Percentiles rank a stretch among this genome's conserved stretches.
Evolutionary conservation across 2,797 vertebrate species (phyloP).

Genomic region (Enteromius fasciolatus): DNA sequence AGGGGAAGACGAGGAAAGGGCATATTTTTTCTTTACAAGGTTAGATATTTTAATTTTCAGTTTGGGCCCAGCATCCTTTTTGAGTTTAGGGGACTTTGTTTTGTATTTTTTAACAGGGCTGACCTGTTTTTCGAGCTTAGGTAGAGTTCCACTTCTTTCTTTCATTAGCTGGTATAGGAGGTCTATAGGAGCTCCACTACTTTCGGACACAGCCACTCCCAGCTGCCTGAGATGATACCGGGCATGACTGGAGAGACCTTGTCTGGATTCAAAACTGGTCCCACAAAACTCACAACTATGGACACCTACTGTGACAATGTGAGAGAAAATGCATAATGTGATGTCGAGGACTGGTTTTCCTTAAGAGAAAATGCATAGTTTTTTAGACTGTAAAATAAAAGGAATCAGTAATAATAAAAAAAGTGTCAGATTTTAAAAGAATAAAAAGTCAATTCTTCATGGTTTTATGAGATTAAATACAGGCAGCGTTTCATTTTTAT

Average conservation of each 20-base stretch:
- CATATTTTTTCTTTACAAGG: conserved; percentile 56
- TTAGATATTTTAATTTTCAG: conserved; percentile 58
- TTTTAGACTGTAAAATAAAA: not conserved
- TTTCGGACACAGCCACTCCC: conserved; percentile 72
- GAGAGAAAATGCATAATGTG: not conserved
- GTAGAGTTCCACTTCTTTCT: conserved; percentile 66
- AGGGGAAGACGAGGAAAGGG: conserved; percentile 51
- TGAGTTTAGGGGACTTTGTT: conserved; percentile 36
- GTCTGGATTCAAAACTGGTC: conserved; percentile 72
- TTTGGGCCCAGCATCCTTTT: conserved; percentile 57
- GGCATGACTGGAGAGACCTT: conserved; percentile 78
- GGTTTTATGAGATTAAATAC: not conserved
- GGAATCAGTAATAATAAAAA: not conserved
- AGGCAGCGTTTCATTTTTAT: not conserved
- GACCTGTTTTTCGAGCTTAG: conserved; percentile 11
- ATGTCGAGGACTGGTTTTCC: not conserved
- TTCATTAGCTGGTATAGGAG: conserved; percentile 73
- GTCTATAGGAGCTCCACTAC: conserved; percentile 74
- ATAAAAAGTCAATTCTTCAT: not conserved
- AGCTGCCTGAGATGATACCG: conserved; percentile 76
- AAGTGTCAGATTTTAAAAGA: not conserved
- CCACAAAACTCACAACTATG: conserved; percentile 75
- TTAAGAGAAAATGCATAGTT: not conserved
- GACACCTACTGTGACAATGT: conserved; percentile 45
- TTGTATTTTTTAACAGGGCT: conserved; percentile 2